Conservation (phyloP, 2,113 vertebrate species). For the Zosterops borbonicus region DNA sequence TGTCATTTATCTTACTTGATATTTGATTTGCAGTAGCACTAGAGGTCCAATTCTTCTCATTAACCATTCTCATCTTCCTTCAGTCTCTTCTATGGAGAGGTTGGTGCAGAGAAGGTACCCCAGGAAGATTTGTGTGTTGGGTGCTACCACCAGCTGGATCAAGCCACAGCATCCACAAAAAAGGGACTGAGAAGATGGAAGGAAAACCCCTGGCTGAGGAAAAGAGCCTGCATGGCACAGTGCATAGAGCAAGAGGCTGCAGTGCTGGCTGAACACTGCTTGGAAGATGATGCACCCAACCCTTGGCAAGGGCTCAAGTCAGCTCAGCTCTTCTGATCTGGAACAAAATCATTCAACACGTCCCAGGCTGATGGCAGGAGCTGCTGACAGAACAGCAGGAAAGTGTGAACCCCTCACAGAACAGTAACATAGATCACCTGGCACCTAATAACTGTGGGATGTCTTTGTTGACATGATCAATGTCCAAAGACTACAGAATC, state of each 20-base stretch:
- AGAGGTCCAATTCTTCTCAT: not conserved
- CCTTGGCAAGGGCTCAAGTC: not conserved
- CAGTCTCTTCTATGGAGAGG: not conserved
- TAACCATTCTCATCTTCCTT: not conserved
- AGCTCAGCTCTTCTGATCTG: not conserved
- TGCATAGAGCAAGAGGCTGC: not conserved
- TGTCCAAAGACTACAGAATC: not conserved
- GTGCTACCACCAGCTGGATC: not conserved
- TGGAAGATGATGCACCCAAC: not conserved
- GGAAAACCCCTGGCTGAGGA: not conserved
- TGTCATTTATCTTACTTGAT: not conserved
- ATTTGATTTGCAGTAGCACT: not conserved
- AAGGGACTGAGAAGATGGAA: not conserved
- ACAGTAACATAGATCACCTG: not conserved
- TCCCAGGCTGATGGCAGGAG: not conserved
- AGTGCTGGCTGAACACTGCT: not conserved
- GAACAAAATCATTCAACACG: not conserved
- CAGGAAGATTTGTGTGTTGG: accelerated
- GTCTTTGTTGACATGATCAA: not conserved
- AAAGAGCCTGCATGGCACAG: not conserved
- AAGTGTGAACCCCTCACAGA: not conserved
- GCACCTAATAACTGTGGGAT: not conserved
- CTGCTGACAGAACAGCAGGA: not conserved
- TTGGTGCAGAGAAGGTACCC: not conserved
- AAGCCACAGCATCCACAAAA: not conserved